Base-by-base conservation (phyloP, 2,888 invertebrate genomes). In the Hemaris fuciformis region DNA sequence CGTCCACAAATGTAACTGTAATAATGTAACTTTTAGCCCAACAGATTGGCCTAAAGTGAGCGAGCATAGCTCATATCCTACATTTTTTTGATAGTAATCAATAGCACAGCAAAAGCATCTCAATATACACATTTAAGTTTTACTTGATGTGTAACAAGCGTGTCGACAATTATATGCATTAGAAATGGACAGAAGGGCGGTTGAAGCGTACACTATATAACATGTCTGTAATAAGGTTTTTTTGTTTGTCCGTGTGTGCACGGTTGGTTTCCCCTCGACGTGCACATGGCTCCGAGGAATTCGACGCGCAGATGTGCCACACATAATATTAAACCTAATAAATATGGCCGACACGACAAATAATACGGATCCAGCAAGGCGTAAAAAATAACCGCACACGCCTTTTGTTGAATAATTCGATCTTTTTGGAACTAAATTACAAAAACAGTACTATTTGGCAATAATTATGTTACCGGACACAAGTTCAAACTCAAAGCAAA, bases 271-370 rank as follows among this genome's bases (percentile, higher is more conserved):
- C 90, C 88, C 91, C 89, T 81, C 85, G 85, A 81, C 83, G 81
- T 84, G 89, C 91, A 92, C 91, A 92, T 91, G 91, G 89, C 89
- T 79, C 76, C 72, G 71, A 87, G 91, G 91, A 91, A 92, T 92
- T 91, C 85, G 89, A 91, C 89, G 89, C 90, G 91, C 91, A 92
- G 91, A 91, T 91, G 91, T 88, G 84, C 85, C 84, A 63, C 81
- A 83, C 81, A 84, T 77, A 81, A 86, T 88, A 86, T 88, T 88
- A 89, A 87, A 84, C 86, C 84, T 85, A 88, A 87, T 85, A 84
- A 87, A 85, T 79, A 84, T 80, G 77, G 76, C 79, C 69, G 78
- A 53, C 48, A 27, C 69, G 71, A 63, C 34, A 20, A 34, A 41
- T 25, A 13, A 38, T 38, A 38, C 3, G 13, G 3, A 25, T 38